Base-by-base conservation (phyloP, 2,113 vertebrate genomes). In the Odontesthes bonariensis region DNA sequence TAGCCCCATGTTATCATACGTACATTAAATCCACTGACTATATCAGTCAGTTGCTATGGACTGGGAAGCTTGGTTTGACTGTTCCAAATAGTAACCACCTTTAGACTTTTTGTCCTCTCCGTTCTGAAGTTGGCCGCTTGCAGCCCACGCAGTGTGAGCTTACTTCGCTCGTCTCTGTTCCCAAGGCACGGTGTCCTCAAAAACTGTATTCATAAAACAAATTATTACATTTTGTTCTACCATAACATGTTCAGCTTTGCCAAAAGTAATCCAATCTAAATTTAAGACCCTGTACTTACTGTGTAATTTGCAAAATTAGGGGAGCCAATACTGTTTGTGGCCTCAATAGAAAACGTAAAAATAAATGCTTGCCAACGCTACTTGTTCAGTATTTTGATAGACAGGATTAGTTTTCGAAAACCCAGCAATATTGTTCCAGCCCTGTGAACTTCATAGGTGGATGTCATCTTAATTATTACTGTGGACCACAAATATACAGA, bases 151-250 rank as follows among this genome's bases (percentile, higher is more conserved):
- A 85, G 66, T 13, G 6, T 38, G 55, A 74, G 60, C 59, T 73
- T 33, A 35, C 71, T 72, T 53, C 64, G 68, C 69, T 81, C 53
- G 33, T 85, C 64, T 80, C 53, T 80, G 69, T 75, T 89, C 72
- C 64, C 84, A 82, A 79, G 73, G 67, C 84, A 86, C 77, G 19
- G 16, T 46, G 81, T 82, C 78, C 83, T 71, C 72, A 90, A 87
- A 81, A 87, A 72, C 77, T 80, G 73, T 84, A 77, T 88, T 88
- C 86, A 86, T 70, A 82, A 88, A 85, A 76, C 40, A 77, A 85
- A 84, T 73, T 85, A 86, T 92, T 88, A 90, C 90, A 89, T 86
- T 83, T 81, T 92, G 91, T 92, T 83, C 91, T 90, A 87, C 91
- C 91, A 93, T 86, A 92, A 84, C 57, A 82, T 73, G 52, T 77